Conservation (phyloP, 2,113 vertebrate species). For the Petroica traversi region DNA sequence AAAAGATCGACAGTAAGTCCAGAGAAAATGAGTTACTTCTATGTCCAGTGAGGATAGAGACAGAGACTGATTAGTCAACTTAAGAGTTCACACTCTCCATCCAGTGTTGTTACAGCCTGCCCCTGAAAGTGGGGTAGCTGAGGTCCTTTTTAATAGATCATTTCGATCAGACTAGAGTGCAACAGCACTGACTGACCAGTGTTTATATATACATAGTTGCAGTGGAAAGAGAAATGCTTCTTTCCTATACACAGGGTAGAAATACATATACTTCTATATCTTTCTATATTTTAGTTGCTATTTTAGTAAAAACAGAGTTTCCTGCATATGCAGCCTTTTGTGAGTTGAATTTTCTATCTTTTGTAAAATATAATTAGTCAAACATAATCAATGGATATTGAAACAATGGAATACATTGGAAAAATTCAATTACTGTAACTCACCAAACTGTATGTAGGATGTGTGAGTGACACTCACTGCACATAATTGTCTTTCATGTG, state of each 20-base stretch:
- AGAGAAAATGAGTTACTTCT: background rate
- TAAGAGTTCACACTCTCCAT: background rate
- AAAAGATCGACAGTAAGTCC: accelerated
- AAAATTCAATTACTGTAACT: background rate
- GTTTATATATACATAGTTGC: too few relatives aligned
- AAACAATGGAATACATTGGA: background rate
- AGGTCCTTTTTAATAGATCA: background rate
- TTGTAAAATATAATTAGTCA: background rate
- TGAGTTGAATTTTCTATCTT: background rate
- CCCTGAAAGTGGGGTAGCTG: background rate
- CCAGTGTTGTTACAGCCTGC: accelerated
- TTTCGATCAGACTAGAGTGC: background rate
- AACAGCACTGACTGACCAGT: background rate
- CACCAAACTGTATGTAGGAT: background rate
- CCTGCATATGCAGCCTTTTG: accelerated
- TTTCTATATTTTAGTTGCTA: background rate
- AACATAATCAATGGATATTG: background rate
- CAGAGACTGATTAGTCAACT: background rate
- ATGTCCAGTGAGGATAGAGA: background rate
- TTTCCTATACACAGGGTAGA: background rate
- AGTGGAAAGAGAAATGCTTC: background rate
- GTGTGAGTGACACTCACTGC: background rate
- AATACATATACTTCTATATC: background rate
- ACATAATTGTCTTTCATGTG: background rate
- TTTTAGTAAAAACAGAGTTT: background rate